Base-by-base conservation (phyloP, 2,797 vertebrate species). In the Myiotriccus ornatus region DNA sequence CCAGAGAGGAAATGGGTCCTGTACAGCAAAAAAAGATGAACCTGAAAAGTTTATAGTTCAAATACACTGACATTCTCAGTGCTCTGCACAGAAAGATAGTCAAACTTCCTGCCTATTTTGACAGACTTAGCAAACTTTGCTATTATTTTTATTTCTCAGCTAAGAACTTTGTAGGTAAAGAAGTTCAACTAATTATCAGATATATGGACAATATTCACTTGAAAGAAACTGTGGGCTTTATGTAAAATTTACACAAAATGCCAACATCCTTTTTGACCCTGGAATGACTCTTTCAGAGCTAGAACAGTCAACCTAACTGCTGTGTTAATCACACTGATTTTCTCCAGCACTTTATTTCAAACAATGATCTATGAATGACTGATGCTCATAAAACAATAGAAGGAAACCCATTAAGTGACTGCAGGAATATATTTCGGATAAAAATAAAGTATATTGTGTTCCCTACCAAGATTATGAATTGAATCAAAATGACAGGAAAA, bases 271-370 rank as follows among this genome's bases (percentile, higher is more conserved):
- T 41, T 73, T 75, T 87, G 77, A 87, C 88, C 67, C 84, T 92
- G 78, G 27, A 84, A 74, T 3, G 53, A 53, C 60, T 55, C 27
- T 84, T 86, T 49, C 46, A 65, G 60, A 83, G 59, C 41, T 52
- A 18, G 59, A 94, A 44, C 34, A 87, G 21, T 19, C 75, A 92
- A 32, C 46, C 3, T 21, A 56, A 68, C 68, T 94, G 93, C 89
- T 93, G 91, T 74, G 89, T 83, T 95, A 96, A 96, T 95, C 75
- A 94, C 64, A 85, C 20, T 75, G 53, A 84, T 95, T 93, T 96
- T 85, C 89, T 74, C 34, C 41, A 67, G 82, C 49, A 60, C 52
- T 52, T 87, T 47, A 73, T 84, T 92, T 94, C 94, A 89, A 55
- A 92, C 67, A 53, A 68, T 37, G 82, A 77, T 74, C 70, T 74